These are phyloP conservation scores for Gallinago stenura DNA, from an alignment of 2,797 vertebrate species.

Conservation along the genomic window DNA sequence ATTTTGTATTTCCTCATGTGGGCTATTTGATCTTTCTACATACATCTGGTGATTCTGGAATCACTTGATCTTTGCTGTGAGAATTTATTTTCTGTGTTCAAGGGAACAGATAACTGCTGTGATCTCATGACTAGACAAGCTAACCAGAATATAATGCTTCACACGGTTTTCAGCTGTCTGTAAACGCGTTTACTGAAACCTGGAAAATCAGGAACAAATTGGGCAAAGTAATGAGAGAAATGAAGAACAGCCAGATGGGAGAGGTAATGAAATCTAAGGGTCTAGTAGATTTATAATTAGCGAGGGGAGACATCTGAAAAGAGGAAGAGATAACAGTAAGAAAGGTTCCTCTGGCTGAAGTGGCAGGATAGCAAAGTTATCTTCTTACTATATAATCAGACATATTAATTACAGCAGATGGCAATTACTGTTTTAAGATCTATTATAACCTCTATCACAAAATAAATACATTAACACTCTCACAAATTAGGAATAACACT, in stretches of 20 bases:
- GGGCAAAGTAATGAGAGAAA: neutral
- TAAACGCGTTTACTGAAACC: neutral
- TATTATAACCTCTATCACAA: conserved; percentile 2
- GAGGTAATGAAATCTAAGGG: neutral
- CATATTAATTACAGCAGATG: neutral
- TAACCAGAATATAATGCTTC: neutral
- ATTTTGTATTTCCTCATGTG: neutral
- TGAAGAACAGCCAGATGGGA: neutral
- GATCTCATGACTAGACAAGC: neutral
- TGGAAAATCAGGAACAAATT: neutral
- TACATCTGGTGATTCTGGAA: neutral
- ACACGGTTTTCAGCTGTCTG: neutral
- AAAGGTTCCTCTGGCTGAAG: neutral
- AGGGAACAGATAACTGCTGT: neutral
- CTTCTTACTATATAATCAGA: neutral
- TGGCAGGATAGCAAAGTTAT: neutral
- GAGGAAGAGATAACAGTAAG: neutral
- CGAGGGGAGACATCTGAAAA: neutral
- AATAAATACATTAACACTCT: conserved; percentile 3
- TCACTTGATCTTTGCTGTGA: neutral
- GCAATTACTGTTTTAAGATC: neutral
- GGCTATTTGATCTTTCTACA: neutral
- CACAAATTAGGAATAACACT: neutral
- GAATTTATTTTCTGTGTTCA: neutral
- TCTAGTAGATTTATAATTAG: neutral